These are phyloP conservation scores for Biston betularia DNA, from an alignment of 2,888 invertebrate species.

Conservation along the genomic window DNA sequence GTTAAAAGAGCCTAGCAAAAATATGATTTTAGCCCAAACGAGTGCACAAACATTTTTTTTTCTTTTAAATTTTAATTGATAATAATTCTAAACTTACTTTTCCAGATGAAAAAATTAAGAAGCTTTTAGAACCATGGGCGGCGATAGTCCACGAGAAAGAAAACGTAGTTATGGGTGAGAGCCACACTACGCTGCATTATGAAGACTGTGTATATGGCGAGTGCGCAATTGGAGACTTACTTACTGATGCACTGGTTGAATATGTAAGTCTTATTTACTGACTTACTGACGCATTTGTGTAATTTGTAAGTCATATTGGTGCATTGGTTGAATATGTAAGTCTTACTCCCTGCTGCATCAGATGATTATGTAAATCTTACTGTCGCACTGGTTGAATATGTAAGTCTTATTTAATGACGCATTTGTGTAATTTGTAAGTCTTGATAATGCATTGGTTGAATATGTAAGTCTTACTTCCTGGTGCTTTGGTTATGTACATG, in stretches of 20 bases:
- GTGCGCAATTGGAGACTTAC: conserved; percentile 90
- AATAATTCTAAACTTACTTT: background rate
- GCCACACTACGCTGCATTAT: conserved; percentile 81
- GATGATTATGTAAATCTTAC: background rate
- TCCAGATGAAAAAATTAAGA: conserved; percentile 86
- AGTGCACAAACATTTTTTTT: too few species aligned
- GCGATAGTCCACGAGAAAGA: conserved; percentile 85
- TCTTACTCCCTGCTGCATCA: background rate
- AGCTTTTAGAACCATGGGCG: conserved; percentile 88
- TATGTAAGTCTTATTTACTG: conserved; percentile 76
- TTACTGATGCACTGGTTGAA: conserved; percentile 88
- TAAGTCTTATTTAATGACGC: background rate
- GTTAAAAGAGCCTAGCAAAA: too few species aligned
- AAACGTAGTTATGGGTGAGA: conserved; percentile 84
- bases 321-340: conserved; percentile 47
- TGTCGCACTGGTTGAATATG: background rate
- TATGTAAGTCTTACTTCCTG: background rate
- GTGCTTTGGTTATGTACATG: too few species aligned
- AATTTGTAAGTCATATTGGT: conserved; percentile 1
- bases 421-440: background rate
- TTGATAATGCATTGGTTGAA: background rate
- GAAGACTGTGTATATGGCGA: conserved; percentile 87
- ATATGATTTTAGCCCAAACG: too few species aligned
- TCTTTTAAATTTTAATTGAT: background rate
- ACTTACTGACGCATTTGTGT: conserved; percentile 84